phyloP scores from a whole-genome alignment of 1,140 invertebrate genomes.

The Trachymyrmex cornetzi region DNA sequence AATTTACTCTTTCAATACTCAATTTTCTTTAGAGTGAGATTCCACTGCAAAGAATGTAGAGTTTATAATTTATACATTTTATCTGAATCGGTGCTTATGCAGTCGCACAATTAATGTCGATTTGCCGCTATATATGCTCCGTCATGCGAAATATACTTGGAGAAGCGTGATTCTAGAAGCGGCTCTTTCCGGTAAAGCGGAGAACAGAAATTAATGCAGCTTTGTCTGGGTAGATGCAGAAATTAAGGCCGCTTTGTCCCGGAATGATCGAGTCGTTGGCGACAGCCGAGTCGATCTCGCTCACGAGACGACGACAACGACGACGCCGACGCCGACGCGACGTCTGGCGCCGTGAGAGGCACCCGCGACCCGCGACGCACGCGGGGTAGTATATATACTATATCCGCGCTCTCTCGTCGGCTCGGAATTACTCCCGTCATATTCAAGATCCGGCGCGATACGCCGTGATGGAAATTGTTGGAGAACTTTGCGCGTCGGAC shows the following conservation, averaged over 20 bases:
- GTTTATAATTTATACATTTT: neutral
- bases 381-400: neutral
- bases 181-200: neutral
- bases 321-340: constrained; percentile 44
- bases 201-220: constrained; percentile 45
- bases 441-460: constrained; percentile 73
- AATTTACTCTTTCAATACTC: no score
- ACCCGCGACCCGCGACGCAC: constrained; percentile 36
- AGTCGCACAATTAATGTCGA: constrained; percentile 23
- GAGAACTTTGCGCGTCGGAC: constrained; percentile 66
- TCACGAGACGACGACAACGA: constrained; percentile 49
- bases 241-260: constrained; percentile 49
- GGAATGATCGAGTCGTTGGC: constrained; percentile 52
- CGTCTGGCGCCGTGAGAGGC: constrained; percentile 49
- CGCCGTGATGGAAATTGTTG: constrained; percentile 72
- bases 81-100: neutral
- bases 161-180: neutral
- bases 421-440: constrained; percentile 68
- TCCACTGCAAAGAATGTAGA: neutral
- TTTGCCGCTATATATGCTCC: neutral
- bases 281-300: constrained; percentile 45
- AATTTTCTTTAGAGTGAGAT: no score
- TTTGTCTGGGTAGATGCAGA: constrained; percentile 28
- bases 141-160: constrained; percentile 16
- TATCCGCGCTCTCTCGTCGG: neutral